A percentile compares a stretch with the other conserved stretches of the same genome.
These are phyloP conservation scores for Porites lutea DNA, from an alignment of 64 coral and sea anemone species.

Conservation along the genomic window DNA sequence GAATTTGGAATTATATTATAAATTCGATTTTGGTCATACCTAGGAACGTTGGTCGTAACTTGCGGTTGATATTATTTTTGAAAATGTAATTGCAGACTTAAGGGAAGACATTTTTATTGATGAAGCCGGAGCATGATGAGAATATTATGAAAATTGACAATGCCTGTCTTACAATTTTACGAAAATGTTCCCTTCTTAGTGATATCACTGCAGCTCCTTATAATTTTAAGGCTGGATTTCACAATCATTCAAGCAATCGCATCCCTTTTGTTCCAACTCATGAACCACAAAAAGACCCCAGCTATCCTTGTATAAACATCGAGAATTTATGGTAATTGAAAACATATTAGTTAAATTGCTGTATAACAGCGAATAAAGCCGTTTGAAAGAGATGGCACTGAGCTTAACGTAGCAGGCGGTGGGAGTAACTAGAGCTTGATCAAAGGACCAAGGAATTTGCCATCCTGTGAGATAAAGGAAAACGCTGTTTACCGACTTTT, in stretches of 20 bases:
- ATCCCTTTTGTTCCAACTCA: background rate
- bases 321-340: constrained; percentile 54
- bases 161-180: no score
- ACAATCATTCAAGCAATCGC: background rate
- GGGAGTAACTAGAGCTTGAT: constrained; percentile 30
- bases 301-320: background rate
- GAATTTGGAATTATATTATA: no score
- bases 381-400: constrained; percentile 20
- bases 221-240: no score
- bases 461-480: constrained; percentile 33
- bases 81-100: no score
- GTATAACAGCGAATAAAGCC: constrained; percentile 39
- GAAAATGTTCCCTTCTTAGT: no score
- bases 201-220: no score
- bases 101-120: no score
- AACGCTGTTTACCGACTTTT: constrained; percentile 27
- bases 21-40: no score
- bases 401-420: background rate
- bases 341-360: constrained; percentile 57
- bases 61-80: no score
- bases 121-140: no score
- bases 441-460: constrained; percentile 39
- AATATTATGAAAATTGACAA: no score
- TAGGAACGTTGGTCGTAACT: no score
- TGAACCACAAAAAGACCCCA: background rate